phyloP scores from a whole-genome alignment of 2,888 invertebrate genomes.

The Drosophila phalerata region DNA sequence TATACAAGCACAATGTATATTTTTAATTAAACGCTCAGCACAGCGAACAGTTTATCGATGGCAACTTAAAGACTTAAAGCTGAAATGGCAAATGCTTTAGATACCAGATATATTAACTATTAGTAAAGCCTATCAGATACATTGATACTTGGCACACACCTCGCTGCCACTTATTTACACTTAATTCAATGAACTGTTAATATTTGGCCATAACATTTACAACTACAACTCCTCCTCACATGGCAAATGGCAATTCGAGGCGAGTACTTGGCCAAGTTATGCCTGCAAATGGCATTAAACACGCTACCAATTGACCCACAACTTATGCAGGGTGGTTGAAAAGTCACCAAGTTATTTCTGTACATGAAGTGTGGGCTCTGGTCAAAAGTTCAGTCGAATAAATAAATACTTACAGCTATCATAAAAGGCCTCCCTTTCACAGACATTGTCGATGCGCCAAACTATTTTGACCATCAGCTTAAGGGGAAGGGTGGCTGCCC shows the following conservation, averaged over 20 bases:
- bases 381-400: slow-evolving; percentile 60
- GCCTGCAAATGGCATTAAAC: slow-evolving; percentile 38
- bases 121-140: slow-evolving; percentile 25
- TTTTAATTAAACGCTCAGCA: slow-evolving; percentile 68
- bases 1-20: slow-evolving; percentile 21
- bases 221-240: slow-evolving; percentile 26
- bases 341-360: slow-evolving; percentile 27
- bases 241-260: slow-evolving; percentile 34
- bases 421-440: slow-evolving; percentile 31
- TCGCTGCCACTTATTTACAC: slow-evolving; percentile 65
- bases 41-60: slow-evolving; percentile 40
- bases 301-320: slow-evolving; percentile 48
- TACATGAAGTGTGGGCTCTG: slow-evolving; percentile 15
- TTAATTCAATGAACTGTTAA: slow-evolving; percentile 81
- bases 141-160: slow-evolving; percentile 24
- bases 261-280: slow-evolving; percentile 43
- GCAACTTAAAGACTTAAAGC: slow-evolving; percentile 42
- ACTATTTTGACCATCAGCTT: slow-evolving; percentile 69
- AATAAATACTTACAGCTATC: slow-evolving; percentile 56
- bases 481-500: slow-evolving; percentile 29
- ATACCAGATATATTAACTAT: slow-evolving; percentile 35
- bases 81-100: slow-evolving; percentile 8
- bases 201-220: slow-evolving; percentile 70
- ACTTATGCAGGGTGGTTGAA: slow-evolving; percentile 35
- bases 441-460: slow-evolving; percentile 50